Conservation (phyloP, 1,140 invertebrate species). For the Bombus difficillimus region DNA sequence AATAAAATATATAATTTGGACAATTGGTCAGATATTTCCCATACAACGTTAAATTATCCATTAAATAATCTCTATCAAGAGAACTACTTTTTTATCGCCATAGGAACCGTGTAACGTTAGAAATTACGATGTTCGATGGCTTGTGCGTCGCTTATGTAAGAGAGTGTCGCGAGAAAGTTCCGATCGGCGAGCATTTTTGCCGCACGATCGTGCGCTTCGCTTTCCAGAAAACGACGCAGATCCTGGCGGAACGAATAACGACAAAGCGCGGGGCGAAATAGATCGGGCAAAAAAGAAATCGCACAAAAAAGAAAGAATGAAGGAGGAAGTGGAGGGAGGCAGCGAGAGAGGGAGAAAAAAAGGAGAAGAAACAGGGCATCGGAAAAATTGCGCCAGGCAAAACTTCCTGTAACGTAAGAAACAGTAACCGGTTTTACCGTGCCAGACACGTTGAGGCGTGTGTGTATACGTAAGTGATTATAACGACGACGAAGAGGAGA, state of each 20-base stretch:
- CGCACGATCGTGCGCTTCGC: background rate
- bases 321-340: no score
- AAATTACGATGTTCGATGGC: background rate
- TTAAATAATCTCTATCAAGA: background rate
- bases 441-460: conserved; percentile 26
- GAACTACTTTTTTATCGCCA: background rate
- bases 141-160: background rate
- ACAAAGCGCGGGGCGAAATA: background rate
- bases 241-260: background rate
- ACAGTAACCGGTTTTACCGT: conserved; percentile 46
- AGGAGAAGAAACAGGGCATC: background rate
- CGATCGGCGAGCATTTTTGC: background rate
- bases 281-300: background rate
- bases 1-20: background rate
- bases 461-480: conserved; percentile 17
- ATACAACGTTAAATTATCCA: no score
- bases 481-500: background rate
- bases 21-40: background rate
- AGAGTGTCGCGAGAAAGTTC: conserved; percentile 18
- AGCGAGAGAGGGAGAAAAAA: background rate
- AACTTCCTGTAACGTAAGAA: conserved; percentile 53
- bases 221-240: conserved; percentile 21
- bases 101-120: background rate
- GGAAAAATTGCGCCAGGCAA: conserved; percentile 42
- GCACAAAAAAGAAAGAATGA: background rate